Evolutionary conservation across 2,113 vertebrate genomes (phyloP).

Genomic region (Hippotragus niger): DNA sequence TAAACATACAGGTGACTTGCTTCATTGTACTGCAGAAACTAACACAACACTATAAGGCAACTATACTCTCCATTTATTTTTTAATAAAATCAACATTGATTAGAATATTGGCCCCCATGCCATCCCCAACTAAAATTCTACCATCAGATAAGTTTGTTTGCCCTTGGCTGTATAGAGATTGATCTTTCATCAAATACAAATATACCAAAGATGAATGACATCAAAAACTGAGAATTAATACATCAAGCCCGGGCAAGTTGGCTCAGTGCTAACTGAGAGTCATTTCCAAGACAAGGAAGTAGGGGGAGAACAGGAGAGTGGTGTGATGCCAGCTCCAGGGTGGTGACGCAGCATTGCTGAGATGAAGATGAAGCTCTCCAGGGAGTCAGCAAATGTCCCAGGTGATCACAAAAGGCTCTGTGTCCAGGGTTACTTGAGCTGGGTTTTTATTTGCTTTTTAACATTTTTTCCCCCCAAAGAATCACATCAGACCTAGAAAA

Average conservation of each 20-base stretch:
- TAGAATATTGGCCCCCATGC: background rate
- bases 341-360: rapidly evolving
- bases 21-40: background rate
- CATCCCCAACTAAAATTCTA: background rate
- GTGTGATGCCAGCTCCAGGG: rapidly evolving
- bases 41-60: background rate
- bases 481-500: background rate
- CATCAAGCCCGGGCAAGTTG: background rate
- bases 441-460: background rate
- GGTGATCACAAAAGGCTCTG: background rate
- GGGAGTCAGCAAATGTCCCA: background rate
- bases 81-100: background rate
- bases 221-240: background rate
- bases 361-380: no score
- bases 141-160: background rate
- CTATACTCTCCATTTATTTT: background rate
- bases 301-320: no score
- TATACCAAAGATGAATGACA: background rate
- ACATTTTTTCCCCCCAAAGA: background rate
- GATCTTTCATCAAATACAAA: background rate
- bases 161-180: background rate
- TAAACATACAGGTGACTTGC: background rate
- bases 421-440: background rate
- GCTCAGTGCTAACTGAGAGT: background rate
- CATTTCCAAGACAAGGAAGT: background rate